Evolutionary conservation across 2,888 invertebrate genomes (phyloP), one percentile per base, ranked within the genome.

Genomic region (Ischnura elegans): DNA sequence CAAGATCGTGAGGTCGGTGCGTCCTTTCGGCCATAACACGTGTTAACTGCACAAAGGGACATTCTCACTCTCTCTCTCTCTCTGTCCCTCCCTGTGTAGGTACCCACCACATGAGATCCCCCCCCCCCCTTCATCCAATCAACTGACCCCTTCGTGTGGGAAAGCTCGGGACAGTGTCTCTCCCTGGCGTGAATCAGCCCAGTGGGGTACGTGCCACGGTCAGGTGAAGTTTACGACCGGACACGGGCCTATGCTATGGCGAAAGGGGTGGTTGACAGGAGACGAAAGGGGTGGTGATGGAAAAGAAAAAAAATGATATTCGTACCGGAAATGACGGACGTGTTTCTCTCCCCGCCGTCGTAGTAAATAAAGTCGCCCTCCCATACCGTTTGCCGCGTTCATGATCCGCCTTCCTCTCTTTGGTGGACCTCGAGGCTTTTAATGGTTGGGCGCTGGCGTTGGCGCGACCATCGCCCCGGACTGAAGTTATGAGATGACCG

Each of bases 191-290:
- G 76, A 4, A 36, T 76, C 16, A 76, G 76, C 36, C 36, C 25
- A 25, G 8, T n/a, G 1, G 61, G 21, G 61, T 55, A 25, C 1
- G 87, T 90, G 90, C 66, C 90, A 61, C 90, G 90, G 90, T 90
- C 90, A 90, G 90, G 90, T 90, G 90, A 90, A 90, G 90, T 90
- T 90, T 90, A 90, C 90, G 90, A 90, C 87, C 51, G 87, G 51
- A 51, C 86, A 46, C 29, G 29, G 76, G 76, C 16, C 76, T 36
- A 19, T 6, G 47, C 47, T 47, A 6, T 19, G 10, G 76, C 25
- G 36, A 36, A 36, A 36, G 13, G 76, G 36, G n/a, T 5, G 61
- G 13, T 76, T 76, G 76, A n/a, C 36, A 36, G 76, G 36, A 76
- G 36, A 29, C 76, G 29, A 36, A 76, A 36, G 76, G 76, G 76